phyloP scores from a whole-genome alignment of 2,113 vertebrate genomes.

The Xiphophorus maculatus region DNA sequence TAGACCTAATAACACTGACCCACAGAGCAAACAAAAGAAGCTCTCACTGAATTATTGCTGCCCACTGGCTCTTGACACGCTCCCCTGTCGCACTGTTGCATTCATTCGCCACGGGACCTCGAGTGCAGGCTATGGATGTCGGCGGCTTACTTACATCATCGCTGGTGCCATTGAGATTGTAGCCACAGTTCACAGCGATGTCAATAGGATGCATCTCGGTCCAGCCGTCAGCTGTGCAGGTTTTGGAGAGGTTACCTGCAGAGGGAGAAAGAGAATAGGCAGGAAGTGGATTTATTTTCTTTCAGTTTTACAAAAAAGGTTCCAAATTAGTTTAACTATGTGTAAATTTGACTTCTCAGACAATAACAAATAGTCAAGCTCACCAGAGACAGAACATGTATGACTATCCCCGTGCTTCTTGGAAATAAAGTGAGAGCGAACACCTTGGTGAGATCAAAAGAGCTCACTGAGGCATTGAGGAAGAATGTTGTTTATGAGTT shows the following conservation, averaged over 20 bases:
- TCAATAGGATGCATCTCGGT: slow-evolving; percentile 82
- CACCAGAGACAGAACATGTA: background rate
- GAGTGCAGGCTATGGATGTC: background rate
- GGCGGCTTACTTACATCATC: slow-evolving; percentile 82
- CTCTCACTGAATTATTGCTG: slow-evolving; percentile 30
- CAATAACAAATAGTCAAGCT: background rate
- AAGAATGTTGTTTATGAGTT: too few species aligned
- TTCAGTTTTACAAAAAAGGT: background rate
- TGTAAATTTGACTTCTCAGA: slow-evolving; percentile 2
- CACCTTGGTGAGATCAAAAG: too few species aligned
- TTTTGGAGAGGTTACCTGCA: slow-evolving; percentile 90
- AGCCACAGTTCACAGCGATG: slow-evolving; percentile 84
- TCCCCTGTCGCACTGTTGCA: slow-evolving; percentile 17
- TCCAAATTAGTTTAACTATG: slow-evolving; percentile 1
- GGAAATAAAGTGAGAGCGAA: background rate
- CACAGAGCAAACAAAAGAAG: slow-evolving; percentile 22
- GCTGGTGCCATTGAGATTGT: slow-evolving; percentile 77
- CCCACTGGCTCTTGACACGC: slow-evolving; percentile 23
- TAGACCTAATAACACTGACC: slow-evolving; percentile 13
- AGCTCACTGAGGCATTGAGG: too few species aligned
- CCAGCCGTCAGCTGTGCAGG: slow-evolving; percentile 89
- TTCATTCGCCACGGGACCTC: slow-evolving; percentile 17
- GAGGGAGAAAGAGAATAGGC: slow-evolving; percentile 2
- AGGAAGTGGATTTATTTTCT: background rate
- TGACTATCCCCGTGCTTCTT: background rate